phyloP scores from a whole-genome alignment of 2,113 vertebrate species.

The Acrocephalus arundinaceus region DNA sequence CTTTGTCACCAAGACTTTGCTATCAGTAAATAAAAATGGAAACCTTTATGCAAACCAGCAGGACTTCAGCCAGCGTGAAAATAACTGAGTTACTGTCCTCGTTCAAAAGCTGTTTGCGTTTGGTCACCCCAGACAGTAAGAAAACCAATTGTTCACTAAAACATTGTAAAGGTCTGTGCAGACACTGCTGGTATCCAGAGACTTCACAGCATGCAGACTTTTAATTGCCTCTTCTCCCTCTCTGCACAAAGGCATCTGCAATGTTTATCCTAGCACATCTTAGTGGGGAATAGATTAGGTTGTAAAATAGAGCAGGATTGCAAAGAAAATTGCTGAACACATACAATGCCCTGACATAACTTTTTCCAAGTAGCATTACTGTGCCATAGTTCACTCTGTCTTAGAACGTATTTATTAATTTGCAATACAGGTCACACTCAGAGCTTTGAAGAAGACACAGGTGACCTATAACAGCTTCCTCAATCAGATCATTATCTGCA shows the following conservation, averaged over 20 bases:
- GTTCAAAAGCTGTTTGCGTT: neutral
- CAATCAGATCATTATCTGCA: neutral
- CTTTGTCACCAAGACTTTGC: neutral
- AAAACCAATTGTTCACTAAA: neutral
- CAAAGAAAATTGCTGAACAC: neutral
- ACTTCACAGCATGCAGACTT: conserved; percentile 26
- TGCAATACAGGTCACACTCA: neutral
- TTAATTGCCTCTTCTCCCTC: conserved; percentile 17
- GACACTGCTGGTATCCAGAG: neutral
- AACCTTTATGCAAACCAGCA: neutral
- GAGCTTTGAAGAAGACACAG: neutral
- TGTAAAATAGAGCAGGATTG: neutral
- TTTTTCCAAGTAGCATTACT: neutral
- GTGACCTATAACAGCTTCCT: neutral
- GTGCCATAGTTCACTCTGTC: neutral
- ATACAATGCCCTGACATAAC: neutral
- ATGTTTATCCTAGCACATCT: neutral
- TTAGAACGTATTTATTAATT: neutral
- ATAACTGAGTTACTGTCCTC: neutral
- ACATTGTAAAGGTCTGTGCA: neutral
- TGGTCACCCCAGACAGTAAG: neutral
- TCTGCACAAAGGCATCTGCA: neutral
- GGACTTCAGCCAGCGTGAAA: neutral
- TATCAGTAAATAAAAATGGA: conserved; percentile 6
- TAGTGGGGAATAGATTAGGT: neutral